Evolutionary conservation across 2,888 invertebrate species (phyloP).

Genomic region (Deilephila elpenor): DNA sequence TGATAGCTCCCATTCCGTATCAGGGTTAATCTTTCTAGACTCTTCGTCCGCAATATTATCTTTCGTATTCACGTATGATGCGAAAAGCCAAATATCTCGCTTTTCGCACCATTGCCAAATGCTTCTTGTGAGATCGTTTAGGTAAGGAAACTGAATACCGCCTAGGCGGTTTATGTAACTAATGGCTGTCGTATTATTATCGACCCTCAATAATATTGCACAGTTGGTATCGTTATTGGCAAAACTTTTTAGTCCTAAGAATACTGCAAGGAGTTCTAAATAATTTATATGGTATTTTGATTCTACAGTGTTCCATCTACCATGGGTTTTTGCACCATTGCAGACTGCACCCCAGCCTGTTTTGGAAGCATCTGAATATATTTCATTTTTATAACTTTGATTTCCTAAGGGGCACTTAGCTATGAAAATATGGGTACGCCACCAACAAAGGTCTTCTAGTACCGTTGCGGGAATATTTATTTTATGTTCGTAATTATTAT

Average conservation of each 20-base stretch:
- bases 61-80: not conserved
- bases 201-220: not conserved
- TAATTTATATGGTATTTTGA: not conserved
- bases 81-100: not conserved
- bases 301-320: not conserved
- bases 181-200: not conserved
- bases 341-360: not conserved
- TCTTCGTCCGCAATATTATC: not conserved
- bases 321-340: not conserved
- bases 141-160: not conserved
- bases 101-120: conserved; percentile 3
- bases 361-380: not conserved
- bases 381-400: not conserved
- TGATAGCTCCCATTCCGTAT: not conserved
- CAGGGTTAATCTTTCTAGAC: not conserved
- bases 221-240: not conserved
- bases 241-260: not conserved
- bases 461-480: not conserved
- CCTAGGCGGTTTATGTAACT: conserved; percentile 7
- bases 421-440: not conserved
- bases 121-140: not conserved
- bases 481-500: not conserved
- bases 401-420: not conserved
- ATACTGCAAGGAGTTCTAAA: not conserved
- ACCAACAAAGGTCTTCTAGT: not conserved